These are phyloP conservation scores for Vultur gryphus DNA, from an alignment of 2,797 vertebrate species.

Conservation along the genomic window DNA sequence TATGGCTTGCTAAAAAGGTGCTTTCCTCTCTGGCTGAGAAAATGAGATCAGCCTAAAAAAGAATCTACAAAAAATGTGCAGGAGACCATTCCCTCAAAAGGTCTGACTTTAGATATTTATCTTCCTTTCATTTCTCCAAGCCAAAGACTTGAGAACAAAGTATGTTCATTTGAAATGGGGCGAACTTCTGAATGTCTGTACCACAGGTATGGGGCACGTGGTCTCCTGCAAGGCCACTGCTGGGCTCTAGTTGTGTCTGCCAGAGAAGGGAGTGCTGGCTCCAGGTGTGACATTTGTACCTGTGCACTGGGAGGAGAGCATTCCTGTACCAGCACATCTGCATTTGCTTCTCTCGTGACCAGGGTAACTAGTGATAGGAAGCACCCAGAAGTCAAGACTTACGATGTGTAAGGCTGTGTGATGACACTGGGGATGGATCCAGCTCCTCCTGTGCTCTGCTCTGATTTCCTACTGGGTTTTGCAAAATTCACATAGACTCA, in stretches of 20 bases:
- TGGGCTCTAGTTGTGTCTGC: neutral
- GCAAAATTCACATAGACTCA: neutral
- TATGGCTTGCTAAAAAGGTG: neutral
- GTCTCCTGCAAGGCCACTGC: neutral
- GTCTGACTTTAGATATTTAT: neutral
- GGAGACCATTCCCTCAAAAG: neutral
- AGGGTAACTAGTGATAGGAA: no score
- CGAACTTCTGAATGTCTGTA: neutral
- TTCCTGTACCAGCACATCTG: neutral
- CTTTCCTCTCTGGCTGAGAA: conserved; percentile 14
- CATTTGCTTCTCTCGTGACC: fast-evolving
- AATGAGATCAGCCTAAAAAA: conserved; percentile 1
- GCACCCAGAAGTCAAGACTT: neutral
- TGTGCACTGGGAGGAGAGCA: no score
- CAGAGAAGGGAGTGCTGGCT: neutral
- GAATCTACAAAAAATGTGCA: neutral
- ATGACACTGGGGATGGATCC: neutral
- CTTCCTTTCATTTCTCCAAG: neutral
- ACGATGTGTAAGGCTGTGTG: neutral
- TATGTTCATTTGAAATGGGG: neutral
- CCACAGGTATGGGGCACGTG: fast-evolving
- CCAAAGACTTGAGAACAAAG: neutral
- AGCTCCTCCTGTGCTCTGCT: neutral
- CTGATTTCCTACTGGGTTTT: neutral
- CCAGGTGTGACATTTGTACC: neutral